Percentiles rank a stretch among this genome's conserved stretches.
Evolutionary conservation across 2,113 vertebrate species (phyloP).

Genomic region (Platysteira castanea): DNA sequence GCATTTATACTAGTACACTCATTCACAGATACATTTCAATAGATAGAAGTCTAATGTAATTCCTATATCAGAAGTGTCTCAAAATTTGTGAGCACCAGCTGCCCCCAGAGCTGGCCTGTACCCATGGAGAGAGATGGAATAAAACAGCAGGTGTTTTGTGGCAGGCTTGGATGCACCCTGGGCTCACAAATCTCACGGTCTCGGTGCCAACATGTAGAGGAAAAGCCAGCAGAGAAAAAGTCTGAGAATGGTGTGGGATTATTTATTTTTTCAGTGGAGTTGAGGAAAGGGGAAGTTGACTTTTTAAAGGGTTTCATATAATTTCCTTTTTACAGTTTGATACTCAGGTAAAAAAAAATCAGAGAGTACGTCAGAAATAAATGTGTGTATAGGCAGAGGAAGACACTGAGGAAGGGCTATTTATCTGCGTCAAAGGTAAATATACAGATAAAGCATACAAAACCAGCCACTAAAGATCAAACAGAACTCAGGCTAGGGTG

Average conservation of each 20-base stretch:
- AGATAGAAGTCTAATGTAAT: constrained; percentile 33
- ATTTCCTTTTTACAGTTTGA: background rate
- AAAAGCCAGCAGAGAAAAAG: constrained; percentile 18
- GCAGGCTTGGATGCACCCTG: constrained; percentile 28
- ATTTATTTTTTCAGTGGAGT: background rate
- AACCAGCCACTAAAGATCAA: background rate
- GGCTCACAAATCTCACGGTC: constrained; percentile 23
- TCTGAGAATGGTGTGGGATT: background rate
- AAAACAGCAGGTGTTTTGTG: constrained; percentile 59
- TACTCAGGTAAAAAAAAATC: background rate
- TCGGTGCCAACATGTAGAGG: background rate
- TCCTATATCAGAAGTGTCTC: constrained; percentile 20
- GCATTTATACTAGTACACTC: background rate
- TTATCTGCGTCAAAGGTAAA: background rate
- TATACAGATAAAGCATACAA: background rate
- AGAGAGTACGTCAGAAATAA: background rate
- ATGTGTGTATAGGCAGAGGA: background rate
- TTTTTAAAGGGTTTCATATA: background rate
- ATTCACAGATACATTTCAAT: constrained; percentile 44
- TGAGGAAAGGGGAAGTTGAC: background rate
- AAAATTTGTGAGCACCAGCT: constrained; percentile 49
- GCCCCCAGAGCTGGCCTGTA: constrained; percentile 29
- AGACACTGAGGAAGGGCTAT: background rate
- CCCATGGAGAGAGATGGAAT: constrained; percentile 9
- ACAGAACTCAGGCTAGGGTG: background rate